Percentiles rank a stretch among this genome's conserved stretches.
phyloP scores from a whole-genome alignment of 1,140 invertebrate species.

The Polypedilum vanderplanki region DNA sequence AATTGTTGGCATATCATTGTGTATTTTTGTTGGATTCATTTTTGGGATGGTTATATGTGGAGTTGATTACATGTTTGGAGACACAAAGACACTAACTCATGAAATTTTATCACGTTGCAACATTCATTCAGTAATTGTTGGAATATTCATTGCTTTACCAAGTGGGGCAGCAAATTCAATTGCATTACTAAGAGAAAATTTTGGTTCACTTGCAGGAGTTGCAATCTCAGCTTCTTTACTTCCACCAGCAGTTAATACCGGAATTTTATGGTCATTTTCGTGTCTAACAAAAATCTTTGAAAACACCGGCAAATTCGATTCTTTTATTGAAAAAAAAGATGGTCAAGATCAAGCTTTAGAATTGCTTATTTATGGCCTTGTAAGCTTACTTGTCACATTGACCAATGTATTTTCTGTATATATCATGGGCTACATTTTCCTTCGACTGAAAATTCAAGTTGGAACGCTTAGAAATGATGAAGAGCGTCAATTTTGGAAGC shows the following conservation, averaged over 20 bases:
- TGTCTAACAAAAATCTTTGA: slow-evolving; percentile 48
- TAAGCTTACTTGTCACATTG: slow-evolving; percentile 61
- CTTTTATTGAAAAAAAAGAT: slow-evolving; percentile 45
- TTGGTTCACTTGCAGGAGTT: slow-evolving; percentile 68
- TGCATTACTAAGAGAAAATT: slow-evolving; percentile 63
- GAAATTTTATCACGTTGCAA: slow-evolving; percentile 65
- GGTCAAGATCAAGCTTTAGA: slow-evolving; percentile 52
- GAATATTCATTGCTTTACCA: slow-evolving; percentile 59
- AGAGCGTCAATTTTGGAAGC: slow-evolving; percentile 56
- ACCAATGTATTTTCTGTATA: slow-evolving; percentile 68
- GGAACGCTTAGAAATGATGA: slow-evolving; percentile 53
- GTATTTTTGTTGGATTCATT: slow-evolving; percentile 59
- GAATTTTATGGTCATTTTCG: slow-evolving; percentile 60
- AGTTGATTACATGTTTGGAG: slow-evolving; percentile 52
- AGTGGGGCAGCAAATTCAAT: slow-evolving; percentile 71
- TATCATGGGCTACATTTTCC: slow-evolving; percentile 56
- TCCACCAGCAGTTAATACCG: slow-evolving; percentile 70
- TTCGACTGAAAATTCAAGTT: slow-evolving; percentile 65
- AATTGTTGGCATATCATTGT: slow-evolving; percentile 54
- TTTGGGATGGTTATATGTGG: slow-evolving; percentile 56
- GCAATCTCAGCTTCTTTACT: slow-evolving; percentile 72
- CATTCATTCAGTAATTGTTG: slow-evolving; percentile 56
- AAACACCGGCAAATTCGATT: slow-evolving; percentile 42
- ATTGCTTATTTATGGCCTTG: slow-evolving; percentile 51
- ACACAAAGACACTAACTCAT: slow-evolving; percentile 54